A percentile compares a stretch with the other conserved stretches of the same genome.
These are phyloP conservation scores for Decapterus maruadsi DNA, from an alignment of 2,797 vertebrate genomes.

Conservation along the genomic window DNA sequence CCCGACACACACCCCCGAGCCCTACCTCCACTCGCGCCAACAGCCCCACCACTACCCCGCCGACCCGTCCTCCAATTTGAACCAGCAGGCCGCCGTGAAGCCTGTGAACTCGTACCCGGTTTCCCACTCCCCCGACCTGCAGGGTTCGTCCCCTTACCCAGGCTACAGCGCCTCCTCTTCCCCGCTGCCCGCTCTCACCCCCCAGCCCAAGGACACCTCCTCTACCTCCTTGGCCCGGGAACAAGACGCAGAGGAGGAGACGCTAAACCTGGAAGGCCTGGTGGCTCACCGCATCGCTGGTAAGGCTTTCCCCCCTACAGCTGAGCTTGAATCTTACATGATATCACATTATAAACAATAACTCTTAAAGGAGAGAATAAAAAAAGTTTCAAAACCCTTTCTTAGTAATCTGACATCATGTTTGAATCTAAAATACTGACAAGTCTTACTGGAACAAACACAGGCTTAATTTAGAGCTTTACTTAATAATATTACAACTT, in stretches of 20 bases:
- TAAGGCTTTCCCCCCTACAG: constrained; percentile 74
- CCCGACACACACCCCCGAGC: constrained; percentile 82
- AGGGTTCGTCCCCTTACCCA: constrained; percentile 78
- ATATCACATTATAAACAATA: no score
- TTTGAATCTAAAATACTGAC: constrained; percentile 5
- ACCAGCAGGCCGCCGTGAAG: constrained; percentile 75
- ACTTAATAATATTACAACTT: neutral
- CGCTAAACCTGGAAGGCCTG: constrained; percentile 92
- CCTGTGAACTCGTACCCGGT: constrained; percentile 72
- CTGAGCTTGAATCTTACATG: no score
- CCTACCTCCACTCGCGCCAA: constrained; percentile 72
- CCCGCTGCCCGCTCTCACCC: constrained; percentile 78
- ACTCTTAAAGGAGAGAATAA: no score
- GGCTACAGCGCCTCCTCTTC: constrained; percentile 85
- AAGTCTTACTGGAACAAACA: neutral
- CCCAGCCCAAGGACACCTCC: constrained; percentile 79
- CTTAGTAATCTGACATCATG: neutral
- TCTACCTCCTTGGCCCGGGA: constrained; percentile 85
- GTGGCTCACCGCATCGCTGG: constrained; percentile 97
- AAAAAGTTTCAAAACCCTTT: no score
- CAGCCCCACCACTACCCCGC: constrained; percentile 57
- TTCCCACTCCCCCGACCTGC: constrained; percentile 83
- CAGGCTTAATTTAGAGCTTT: neutral
- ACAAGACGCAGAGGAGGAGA: constrained; percentile 89
- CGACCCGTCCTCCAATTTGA: constrained; percentile 69